A percentile compares a stretch with the other conserved stretches of the same genome.
phyloP scores from a whole-genome alignment of 2,113 vertebrate genomes.

The Dermatemys mawii region DNA sequence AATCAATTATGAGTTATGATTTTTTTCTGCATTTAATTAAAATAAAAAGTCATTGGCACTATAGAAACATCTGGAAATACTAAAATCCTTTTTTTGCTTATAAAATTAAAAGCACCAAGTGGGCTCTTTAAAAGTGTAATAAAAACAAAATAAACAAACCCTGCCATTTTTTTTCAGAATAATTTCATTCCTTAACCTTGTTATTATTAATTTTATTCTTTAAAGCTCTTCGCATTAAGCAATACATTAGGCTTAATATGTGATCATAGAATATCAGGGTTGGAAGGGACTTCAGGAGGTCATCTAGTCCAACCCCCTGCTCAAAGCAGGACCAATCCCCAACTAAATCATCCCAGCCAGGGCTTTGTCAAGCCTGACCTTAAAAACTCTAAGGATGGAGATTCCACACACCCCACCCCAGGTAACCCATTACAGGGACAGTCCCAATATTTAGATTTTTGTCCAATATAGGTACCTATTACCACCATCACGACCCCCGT shows the following conservation, averaged over 20 bases:
- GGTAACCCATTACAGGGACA: too few relatives aligned
- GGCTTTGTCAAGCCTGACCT: too few relatives aligned
- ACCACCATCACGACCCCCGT: too few relatives aligned
- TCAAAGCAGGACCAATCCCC: too few relatives aligned
- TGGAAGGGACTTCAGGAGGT: too few relatives aligned
- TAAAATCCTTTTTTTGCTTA: background rate
- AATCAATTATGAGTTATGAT: background rate
- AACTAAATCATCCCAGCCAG: too few relatives aligned
- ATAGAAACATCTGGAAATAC: conserved; percentile 8
- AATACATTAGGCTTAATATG: background rate
- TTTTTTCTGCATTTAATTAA: conserved; percentile 1
- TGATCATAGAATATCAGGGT: too few relatives aligned
- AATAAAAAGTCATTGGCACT: background rate
- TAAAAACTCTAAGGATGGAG: too few relatives aligned
- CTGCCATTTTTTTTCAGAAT: background rate
- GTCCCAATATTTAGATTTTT: too few relatives aligned
- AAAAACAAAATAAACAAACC: conserved; percentile 6
- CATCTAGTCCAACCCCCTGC: too few relatives aligned
- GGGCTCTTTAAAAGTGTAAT: background rate
- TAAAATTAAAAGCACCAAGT: background rate
- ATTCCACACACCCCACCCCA: too few relatives aligned
- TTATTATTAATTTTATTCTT: background rate
- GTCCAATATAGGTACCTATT: too few relatives aligned
- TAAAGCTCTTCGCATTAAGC: background rate
- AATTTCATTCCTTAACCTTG: background rate